Evolutionary conservation across 2,888 invertebrate genomes (phyloP).

Genomic region (Vanessa cardui): DNA sequence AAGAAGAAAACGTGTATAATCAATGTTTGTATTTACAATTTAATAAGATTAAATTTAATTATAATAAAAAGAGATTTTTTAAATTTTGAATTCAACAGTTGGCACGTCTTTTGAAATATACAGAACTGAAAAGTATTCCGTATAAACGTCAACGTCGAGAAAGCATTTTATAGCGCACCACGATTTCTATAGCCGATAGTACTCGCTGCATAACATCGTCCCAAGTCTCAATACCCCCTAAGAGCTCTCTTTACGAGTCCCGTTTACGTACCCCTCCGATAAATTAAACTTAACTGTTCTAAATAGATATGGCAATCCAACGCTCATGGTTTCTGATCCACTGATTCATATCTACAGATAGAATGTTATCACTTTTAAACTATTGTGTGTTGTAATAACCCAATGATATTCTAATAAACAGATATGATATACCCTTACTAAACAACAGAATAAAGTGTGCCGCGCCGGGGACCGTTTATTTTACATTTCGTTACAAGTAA

Average conservation of each 20-base stretch:
- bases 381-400: background rate
- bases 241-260: constrained; percentile 41
- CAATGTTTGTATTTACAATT: no score
- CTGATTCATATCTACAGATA: background rate
- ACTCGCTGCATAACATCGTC: constrained; percentile 35
- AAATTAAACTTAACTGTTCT: constrained; percentile 60
- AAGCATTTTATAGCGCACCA: constrained; percentile 19
- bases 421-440: no score
- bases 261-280: constrained; percentile 47
- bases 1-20: no score
- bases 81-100: no score
- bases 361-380: background rate
- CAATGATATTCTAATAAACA: no score
- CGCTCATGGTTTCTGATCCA: background rate
- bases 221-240: constrained; percentile 39
- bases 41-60: no score
- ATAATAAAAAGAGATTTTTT: no score
- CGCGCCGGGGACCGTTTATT: no score
- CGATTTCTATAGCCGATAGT: constrained; percentile 37
- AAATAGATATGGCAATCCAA: constrained; percentile 47
- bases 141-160: constrained; percentile 7
- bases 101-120: no score
- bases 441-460: no score
- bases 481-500: no score
- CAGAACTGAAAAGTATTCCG: background rate